Evolutionary conservation across 2,113 vertebrate genomes (phyloP).

Genomic region (Caranx melampygus): DNA sequence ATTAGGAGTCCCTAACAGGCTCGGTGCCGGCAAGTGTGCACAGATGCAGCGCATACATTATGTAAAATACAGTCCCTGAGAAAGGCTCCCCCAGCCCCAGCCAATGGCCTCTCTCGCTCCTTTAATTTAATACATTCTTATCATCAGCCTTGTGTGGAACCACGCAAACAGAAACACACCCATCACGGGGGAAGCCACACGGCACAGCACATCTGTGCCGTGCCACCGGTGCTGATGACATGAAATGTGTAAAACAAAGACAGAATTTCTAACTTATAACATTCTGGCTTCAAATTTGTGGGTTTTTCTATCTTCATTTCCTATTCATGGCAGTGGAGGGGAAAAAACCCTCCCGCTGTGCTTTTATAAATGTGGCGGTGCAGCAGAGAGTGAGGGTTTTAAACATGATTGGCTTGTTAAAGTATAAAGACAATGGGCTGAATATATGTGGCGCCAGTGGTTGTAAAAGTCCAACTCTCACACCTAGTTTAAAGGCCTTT

Average conservation of each 20-base stretch:
- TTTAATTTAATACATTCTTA: slow-evolving; percentile 67
- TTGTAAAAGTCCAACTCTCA: slow-evolving; percentile 45
- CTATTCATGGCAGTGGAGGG: slow-evolving; percentile 21
- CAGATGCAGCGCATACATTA: slow-evolving; percentile 72
- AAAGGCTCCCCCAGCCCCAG: slow-evolving; percentile 53
- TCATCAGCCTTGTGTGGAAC: slow-evolving; percentile 49
- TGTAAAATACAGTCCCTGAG: slow-evolving; percentile 69
- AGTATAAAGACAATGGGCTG: slow-evolving; percentile 50
- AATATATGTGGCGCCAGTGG: slow-evolving; percentile 28
- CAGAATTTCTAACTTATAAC: slow-evolving; percentile 30
- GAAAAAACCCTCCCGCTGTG: slow-evolving; percentile 36
- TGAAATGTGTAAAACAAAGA: slow-evolving; percentile 56
- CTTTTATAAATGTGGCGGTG: slow-evolving; percentile 46
- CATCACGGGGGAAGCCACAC: slow-evolving; percentile 30
- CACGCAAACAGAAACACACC: slow-evolving; percentile 42
- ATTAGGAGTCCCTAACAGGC: slow-evolving; percentile 76
- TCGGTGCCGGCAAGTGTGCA: slow-evolving; percentile 38
- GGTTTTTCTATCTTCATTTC: slow-evolving; percentile 55
- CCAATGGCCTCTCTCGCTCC: slow-evolving; percentile 32
- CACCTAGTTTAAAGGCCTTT: slow-evolving; percentile 51
- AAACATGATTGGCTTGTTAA: slow-evolving; percentile 67
- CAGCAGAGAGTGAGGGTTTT: slow-evolving; percentile 29
- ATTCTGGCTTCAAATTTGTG: slow-evolving; percentile 38
- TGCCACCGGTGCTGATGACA: slow-evolving; percentile 7
- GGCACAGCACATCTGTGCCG: slow-evolving; percentile 47